A percentile compares a stretch with the other conserved stretches of the same genome.
Conservation (phyloP, 2,888 invertebrate genomes). For the Tiphia femorata region DNA sequence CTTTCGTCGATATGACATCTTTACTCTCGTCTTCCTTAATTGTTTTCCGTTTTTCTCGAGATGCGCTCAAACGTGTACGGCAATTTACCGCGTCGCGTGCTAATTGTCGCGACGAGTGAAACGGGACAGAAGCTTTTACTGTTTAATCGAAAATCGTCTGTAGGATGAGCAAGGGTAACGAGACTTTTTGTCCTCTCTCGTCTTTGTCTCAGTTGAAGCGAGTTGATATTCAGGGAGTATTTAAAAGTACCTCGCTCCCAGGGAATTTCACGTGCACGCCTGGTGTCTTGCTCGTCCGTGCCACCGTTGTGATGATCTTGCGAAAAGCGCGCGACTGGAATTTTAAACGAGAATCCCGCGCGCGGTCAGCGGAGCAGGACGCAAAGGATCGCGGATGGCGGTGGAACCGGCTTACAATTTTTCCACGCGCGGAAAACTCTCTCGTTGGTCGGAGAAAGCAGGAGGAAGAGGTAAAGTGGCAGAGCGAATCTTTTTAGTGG, state of each 20-base stretch:
- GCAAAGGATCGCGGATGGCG: slow-evolving; percentile 5
- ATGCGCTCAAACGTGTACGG: too few species aligned
- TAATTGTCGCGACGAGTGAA: too few species aligned
- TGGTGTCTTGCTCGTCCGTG: too few species aligned
- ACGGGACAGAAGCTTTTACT: too few species aligned
- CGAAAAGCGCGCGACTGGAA: slow-evolving; percentile 41
- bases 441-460: not conserved
- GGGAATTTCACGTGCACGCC: not conserved
- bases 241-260: not conserved
- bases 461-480: not conserved
- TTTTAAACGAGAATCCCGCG: slow-evolving; percentile 49
- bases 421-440: not conserved
- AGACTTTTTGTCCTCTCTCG: not conserved
- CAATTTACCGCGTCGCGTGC: too few species aligned
- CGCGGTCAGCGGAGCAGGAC: slow-evolving; percentile 39
- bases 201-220: not conserved
- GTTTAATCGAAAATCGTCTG: too few species aligned
- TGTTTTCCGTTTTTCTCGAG: too few species aligned
- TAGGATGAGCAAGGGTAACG: not conserved
- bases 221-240: not conserved
- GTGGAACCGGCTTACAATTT: not conserved
- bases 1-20: too few species aligned
- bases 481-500: not conserved
- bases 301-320: slow-evolving; percentile 12
- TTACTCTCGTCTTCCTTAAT: too few species aligned